Evolutionary conservation across 2,888 invertebrate species (phyloP), one percentile per base, ranked within the genome.

Genomic region (Amphipoea lucens): DNA sequence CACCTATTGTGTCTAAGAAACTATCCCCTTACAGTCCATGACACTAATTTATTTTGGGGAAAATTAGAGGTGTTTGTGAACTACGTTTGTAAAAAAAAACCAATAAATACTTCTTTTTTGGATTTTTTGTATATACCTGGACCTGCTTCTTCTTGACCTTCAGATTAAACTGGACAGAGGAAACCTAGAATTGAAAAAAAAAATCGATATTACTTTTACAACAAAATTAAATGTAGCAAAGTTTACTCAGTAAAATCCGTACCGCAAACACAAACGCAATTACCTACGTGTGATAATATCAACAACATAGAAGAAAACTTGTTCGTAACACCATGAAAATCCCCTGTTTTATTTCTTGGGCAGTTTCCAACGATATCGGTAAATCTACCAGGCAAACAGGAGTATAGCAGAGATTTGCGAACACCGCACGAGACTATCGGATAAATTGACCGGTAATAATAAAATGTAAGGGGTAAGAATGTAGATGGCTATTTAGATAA

Each of bases 401-500:
- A 95, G 81, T 77, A 95, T 90, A 90, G 94, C 94, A 93, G 94
- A 96, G 95, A 96, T 95, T 95, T 95, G 96, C 96, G 92, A 94
- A 96, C 95, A 91, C 85, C 89, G 89, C 90, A 94, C 82, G 62
- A 83, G 85, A 85, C 91, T 88, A 91, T 95, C 94, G 94, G 96
- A 96, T 96, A 97, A 96, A 97, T 97, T 96, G 97, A 96, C 96
- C 97, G 96, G 96, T 96, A 96, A 96, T 97, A 97, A 97, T 96
- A 97, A 97, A 97, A 96, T 94, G 96, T 96, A 97, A 97, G 96
- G 96, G 97, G 97, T 96, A 96, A 96, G 96, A 97, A 97, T 96
- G 96, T 95, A 97, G 97, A 97, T 97, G 95, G 96, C 97, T 96
- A 97, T 97, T 97, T 97, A 97, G 97, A 97, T 97, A 97, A 97